Base-by-base conservation (phyloP, 2,797 vertebrate genomes). In the Oryzias dopingdopingensis region DNA sequence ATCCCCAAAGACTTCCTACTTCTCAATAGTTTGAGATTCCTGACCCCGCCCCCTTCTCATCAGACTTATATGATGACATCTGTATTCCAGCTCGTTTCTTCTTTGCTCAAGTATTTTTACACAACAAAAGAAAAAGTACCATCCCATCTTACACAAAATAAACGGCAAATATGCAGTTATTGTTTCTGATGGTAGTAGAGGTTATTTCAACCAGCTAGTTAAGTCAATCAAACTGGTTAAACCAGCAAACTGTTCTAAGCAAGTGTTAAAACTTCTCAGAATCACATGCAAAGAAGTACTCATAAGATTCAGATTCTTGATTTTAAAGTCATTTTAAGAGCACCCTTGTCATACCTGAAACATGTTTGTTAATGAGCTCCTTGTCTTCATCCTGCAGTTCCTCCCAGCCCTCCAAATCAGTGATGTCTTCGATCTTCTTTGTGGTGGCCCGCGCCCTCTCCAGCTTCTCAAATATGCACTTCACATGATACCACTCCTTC, bases 401-500 rank as follows among this genome's bases (percentile, higher is more conserved):
- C 66, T 98, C 94, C 96, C 96, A 98, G 13, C 97, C 97, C 72
- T 99, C 97, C 84, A 99, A 82, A 7, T 99, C 97, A 0, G 95
- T 98, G 75, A 99, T 92, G 72, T 98, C 97, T 52, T 98, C 96
- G 0, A 99, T 99, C 84, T 95, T 98, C 85, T 98, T 98, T 0
- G 97, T 99, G 58, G 95, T 95, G 51, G 96, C 95, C 49, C 97
- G 88, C 0, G 95, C 96, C 22, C 92, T 90, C 44, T 98, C 95
- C 50, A 99, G 89, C 85, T 99, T 99, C 88, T 99, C 97, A 49
- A 99, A 99, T 2, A 99, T 95, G 65, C 97, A 99, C 72, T 95
- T 97, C 5, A 95, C 85, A 0, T 99, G 97, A 77, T 99, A 95
- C 97, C 97, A 99, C 77, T 99, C 97, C 56, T 98, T 99, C 97